Evolutionary conservation across 1,140 invertebrate genomes (phyloP).

Genomic region (Heliothis subflexa): DNA sequence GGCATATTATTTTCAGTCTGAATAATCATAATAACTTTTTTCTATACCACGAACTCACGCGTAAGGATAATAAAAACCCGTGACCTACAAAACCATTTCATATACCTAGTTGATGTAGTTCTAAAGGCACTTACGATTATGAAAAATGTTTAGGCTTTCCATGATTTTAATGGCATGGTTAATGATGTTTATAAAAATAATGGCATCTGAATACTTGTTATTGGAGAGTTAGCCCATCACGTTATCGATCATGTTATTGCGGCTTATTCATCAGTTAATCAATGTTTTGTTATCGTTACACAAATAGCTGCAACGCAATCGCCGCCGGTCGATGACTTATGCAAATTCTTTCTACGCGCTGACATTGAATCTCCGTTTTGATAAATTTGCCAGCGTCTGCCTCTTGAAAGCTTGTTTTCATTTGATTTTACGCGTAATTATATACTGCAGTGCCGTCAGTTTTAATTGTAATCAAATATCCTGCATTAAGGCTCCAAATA

Average conservation of each 20-base stretch:
- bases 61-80: not conserved
- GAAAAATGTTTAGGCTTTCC: no score
- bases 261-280: slow-evolving; percentile 44
- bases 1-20: not conserved
- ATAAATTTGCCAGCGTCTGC: slow-evolving; percentile 17
- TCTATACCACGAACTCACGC: not conserved
- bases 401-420: slow-evolving; percentile 5
- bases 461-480: slow-evolving; percentile 10
- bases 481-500: not conserved
- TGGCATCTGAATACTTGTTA: no score
- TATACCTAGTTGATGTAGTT: no score
- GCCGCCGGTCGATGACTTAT: slow-evolving; percentile 46
- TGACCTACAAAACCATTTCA: not conserved
- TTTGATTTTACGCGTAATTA: not conserved
- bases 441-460: not conserved
- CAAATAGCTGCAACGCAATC: slow-evolving; percentile 30
- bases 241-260: slow-evolving; percentile 42
- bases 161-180: no score
- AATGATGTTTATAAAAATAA: no score
- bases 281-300: slow-evolving; percentile 33
- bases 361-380: slow-evolving; percentile 45
- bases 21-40: not conserved
- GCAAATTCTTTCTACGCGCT: slow-evolving; percentile 45
- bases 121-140: no score
- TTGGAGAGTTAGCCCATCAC: not conserved